A percentile compares a stretch with the other conserved stretches of the same genome.
These are phyloP conservation scores for Semnopithecus entellus DNA, from an alignment of 2,113 vertebrate species.

Conservation along the genomic window DNA sequence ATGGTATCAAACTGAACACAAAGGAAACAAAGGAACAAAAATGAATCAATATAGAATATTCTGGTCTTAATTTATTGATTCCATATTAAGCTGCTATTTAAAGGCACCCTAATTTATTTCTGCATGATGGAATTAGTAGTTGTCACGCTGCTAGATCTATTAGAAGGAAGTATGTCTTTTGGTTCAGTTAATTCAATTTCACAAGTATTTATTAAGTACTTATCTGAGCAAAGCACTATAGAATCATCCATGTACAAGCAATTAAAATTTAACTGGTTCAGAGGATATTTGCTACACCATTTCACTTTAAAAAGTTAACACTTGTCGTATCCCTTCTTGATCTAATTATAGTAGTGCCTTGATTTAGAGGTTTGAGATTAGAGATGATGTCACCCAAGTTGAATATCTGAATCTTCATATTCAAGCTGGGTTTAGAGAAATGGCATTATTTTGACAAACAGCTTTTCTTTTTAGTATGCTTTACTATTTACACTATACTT, in stretches of 20 bases:
- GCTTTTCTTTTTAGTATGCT: not conserved
- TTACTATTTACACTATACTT: not conserved
- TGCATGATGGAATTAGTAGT: slow-evolving; percentile 45
- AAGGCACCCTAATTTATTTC: slow-evolving; percentile 47
- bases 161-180: slow-evolving; percentile 70
- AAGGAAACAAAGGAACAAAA: not conserved
- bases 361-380: slow-evolving; percentile 47
- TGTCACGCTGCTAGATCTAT: slow-evolving; percentile 62
- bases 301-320: slow-evolving; percentile 71
- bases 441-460: not conserved
- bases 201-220: slow-evolving; percentile 77
- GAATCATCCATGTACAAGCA: slow-evolving; percentile 75
- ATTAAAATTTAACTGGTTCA: slow-evolving; percentile 75
- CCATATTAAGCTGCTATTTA: slow-evolving; percentile 50
- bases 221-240: slow-evolving; percentile 74
- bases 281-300: slow-evolving; percentile 64
- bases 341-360: slow-evolving; percentile 19
- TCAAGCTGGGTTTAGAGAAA: slow-evolving; percentile 15
- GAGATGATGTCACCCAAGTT: not conserved
- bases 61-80: slow-evolving; percentile 36
- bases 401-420: not conserved
- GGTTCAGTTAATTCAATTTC: slow-evolving; percentile 77
- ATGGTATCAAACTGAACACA: not conserved
- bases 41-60: not conserved
- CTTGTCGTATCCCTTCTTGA: slow-evolving; percentile 26